Evolutionary conservation across 2,888 invertebrate genomes (phyloP), one percentile per base, ranked within the genome.

Genomic region (Calliopum simillimum): DNA sequence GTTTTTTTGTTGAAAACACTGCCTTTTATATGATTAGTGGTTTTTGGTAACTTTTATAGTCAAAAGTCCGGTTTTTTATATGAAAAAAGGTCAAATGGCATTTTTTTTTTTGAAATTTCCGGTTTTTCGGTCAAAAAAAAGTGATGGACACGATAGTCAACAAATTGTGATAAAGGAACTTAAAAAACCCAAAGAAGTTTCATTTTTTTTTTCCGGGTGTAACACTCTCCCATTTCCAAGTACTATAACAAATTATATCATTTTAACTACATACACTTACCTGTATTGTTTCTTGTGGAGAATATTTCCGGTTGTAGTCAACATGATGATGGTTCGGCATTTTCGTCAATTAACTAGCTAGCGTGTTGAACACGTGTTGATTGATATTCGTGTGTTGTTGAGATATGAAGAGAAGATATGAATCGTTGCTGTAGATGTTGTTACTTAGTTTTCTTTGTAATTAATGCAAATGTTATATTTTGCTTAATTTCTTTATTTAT

Each of bases 271-370:
- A 58, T 68, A 68, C 78, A 84, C 85, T 84, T 81, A 86, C 86
- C 86, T 85, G 85, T 78, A 86, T 86, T 76, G 86, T 86, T 85
- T 86, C 86, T 81, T 86, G 85, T 72, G 86, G 86, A 75, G 86
- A 84, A 78, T 86, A 86, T 78, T 86, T 86, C 77, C 85, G 85
- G 79, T 85, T 86, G 78, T 85, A 84, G 79, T 84, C 84, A 69
- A 84, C 85, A 81, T 82, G 83, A 77, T 84, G 84, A 77, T 84
- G 83, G 79, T 84, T 83, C 77, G 84, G 85, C 84, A 84, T 84
- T 73, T 76, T 75, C 4, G 74, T 59, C 55, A 55, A n/a, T 47
- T 13, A 23, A 8, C 41, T 41, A 23, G n/a, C 41, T 41, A 69
- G 73, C 74, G 68, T 75, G 71, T 71, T 78, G 77, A 80, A 73